These are phyloP conservation scores for Abramis brama DNA, from an alignment of 2,113 vertebrate genomes.

Conservation along the genomic window DNA sequence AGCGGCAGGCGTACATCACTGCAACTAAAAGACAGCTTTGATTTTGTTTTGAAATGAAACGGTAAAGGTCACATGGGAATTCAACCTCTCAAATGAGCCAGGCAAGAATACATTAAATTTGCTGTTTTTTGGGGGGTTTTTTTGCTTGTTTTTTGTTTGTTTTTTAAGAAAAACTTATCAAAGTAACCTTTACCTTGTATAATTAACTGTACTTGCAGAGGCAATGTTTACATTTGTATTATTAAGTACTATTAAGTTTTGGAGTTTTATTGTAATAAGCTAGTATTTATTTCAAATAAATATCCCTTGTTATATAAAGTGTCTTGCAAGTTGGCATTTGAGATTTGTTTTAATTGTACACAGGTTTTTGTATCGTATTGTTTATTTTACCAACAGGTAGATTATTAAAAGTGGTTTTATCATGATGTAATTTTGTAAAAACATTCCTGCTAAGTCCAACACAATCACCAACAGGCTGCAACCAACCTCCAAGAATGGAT, in stretches of 20 bases:
- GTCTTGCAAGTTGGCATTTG: background rate
- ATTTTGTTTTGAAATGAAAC: slow-evolving; percentile 14
- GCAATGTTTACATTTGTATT: background rate
- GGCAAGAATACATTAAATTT: background rate
- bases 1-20: background rate
- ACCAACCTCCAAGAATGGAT: background rate
- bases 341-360: background rate
- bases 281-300: slow-evolving; percentile 19
- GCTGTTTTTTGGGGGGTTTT: background rate
- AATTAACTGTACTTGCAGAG: background rate
- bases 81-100: background rate
- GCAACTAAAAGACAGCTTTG: background rate
- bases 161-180: background rate
- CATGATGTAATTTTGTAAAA: background rate
- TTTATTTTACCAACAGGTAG: background rate
- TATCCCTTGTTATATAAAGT: background rate
- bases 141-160: background rate
- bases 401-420: slow-evolving; percentile 7
- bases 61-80: background rate
- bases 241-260: background rate
- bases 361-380: background rate
- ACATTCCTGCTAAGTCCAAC: background rate
- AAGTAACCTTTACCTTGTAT: background rate
- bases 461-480: background rate
- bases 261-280: slow-evolving; percentile 7